Evolutionary conservation across 2,888 invertebrate genomes (phyloP), one percentile per base, ranked within the genome.

Genomic region (Pterobdella sp.): DNA sequence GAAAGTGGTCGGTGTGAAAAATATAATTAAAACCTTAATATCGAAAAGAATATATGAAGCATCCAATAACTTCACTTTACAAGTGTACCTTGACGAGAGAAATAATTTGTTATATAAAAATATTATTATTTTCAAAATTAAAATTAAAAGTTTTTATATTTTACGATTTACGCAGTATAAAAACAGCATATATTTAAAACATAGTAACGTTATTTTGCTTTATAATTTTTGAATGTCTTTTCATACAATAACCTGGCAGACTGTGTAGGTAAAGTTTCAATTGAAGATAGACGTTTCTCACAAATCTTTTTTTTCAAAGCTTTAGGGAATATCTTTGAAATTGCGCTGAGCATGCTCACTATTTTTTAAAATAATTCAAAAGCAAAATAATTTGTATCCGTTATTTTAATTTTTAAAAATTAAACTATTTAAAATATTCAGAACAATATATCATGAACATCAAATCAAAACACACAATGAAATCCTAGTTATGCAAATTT

Each of bases 1-100:
- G 49, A 42, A 14, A 22, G 22, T 42, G 49, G 22, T 42, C 10
- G 49, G 7, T 14, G 49, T 42, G 49, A 22, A 14, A 22, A 42
- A 42, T 7, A 42, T 42, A 42, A 42, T 42, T 42, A 42, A 42
- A 42, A 56, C 60, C 60, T 56, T 56, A 22, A 56, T 56, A 56
- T 56, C 60, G 26, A 56, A 56, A 26, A 56, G 60, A 56, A 56
- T 56, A 22, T 56, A 56, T 4, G 60, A 56, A 3, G 4, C 60
- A n/a, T 56, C 60, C n/a, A 56, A n/a, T 26, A 56, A 26, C n/a
- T 56, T 22, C 18, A 56, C 60, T 56, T 26, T 56, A n/a, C 60
- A 56, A 26, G 60, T 56, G 26, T 56, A 56, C 26, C 60, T 56
- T 22, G n/a, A 26, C n/a, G 60, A 56, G 26, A 56, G 26, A 22